These are phyloP conservation scores for Chondrilla cf. caribensis DNA, from an alignment of 37 sponge, comb jelly and placozoan genomes.

Conservation along the genomic window DNA sequence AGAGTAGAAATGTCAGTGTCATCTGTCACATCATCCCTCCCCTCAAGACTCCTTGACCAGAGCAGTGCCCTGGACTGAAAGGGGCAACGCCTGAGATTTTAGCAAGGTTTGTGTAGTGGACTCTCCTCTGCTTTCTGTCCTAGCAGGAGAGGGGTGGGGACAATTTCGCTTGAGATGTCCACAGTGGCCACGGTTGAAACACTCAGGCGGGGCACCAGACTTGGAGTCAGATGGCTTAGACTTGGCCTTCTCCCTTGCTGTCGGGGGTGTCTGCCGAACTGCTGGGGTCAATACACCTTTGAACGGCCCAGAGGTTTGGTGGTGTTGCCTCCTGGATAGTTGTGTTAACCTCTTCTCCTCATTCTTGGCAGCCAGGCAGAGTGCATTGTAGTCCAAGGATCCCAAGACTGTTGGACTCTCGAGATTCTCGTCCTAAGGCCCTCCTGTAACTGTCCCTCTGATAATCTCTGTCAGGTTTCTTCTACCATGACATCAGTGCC, in stretches of 20 bases:
- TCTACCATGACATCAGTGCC: slow-evolving; percentile 15
- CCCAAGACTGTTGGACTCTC: slow-evolving; percentile 38
- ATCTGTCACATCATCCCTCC: too few relatives aligned
- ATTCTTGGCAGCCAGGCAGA: slow-evolving; percentile 40
- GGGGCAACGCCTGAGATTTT: too few relatives aligned
- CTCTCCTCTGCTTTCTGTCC: neutral
- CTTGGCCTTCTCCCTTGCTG: neutral
- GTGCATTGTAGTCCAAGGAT: slow-evolving; percentile 5
- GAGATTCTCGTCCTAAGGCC: slow-evolving; percentile 22
- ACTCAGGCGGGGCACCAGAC: neutral
- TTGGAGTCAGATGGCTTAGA: neutral
- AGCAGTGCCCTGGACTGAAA: too few relatives aligned
- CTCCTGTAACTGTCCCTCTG: slow-evolving; percentile 35
- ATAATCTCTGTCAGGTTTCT: slow-evolving; percentile 25
- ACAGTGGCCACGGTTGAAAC: slow-evolving; percentile 30
- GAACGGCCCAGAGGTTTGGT: neutral
- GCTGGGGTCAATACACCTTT: neutral
- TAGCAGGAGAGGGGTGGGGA: neutral
- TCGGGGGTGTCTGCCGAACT: neutral
- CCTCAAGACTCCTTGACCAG: too few relatives aligned
- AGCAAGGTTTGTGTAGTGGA: too few relatives aligned
- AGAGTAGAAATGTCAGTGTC: neutral
- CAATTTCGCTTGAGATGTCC: slow-evolving; percentile 40
- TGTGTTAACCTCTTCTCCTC: slow-evolving; percentile 37
- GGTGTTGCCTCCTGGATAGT: slow-evolving; percentile 11